phyloP scores from a whole-genome alignment of 2,797 vertebrate genomes.

The Pristis pectinata region DNA sequence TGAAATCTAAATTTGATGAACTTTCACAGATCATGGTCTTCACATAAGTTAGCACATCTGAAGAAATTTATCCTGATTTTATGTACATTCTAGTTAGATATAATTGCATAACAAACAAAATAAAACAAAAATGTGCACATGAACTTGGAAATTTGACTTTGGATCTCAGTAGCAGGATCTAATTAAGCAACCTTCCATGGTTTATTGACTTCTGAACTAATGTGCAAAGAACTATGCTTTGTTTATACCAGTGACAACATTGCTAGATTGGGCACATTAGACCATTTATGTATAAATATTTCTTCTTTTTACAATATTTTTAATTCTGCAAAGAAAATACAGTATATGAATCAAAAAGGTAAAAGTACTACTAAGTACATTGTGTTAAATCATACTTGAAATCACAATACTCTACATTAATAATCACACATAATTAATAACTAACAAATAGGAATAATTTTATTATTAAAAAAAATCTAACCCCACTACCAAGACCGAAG shows the following conservation, averaged over 20 bases:
- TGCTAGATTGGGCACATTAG: background rate
- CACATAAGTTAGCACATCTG: background rate
- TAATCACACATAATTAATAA: too few relatives aligned
- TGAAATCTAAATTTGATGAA: background rate
- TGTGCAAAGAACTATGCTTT: background rate
- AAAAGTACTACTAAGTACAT: too few relatives aligned
- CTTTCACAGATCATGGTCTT: background rate
- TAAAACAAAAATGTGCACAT: background rate
- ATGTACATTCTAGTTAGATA: background rate
- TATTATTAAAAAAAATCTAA: too few relatives aligned
- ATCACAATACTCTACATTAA: too few relatives aligned
- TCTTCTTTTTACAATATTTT: too few relatives aligned
- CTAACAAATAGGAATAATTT: too few relatives aligned
- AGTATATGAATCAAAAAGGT: too few relatives aligned
- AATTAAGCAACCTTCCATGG: background rate
- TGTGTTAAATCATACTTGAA: too few relatives aligned
- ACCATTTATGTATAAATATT: background rate
- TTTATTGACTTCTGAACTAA: background rate
- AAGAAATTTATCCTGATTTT: background rate
- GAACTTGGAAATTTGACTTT: background rate
- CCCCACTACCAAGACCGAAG: too few relatives aligned
- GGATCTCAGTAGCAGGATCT: background rate
- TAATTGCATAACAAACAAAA: background rate
- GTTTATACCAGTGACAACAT: background rate
- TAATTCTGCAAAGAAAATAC: too few relatives aligned